Percentiles rank a stretch among this genome's conserved stretches.
These are phyloP conservation scores for Cremastinae sp. DNA, from an alignment of 2,888 invertebrate genomes.

Conservation along the genomic window DNA sequence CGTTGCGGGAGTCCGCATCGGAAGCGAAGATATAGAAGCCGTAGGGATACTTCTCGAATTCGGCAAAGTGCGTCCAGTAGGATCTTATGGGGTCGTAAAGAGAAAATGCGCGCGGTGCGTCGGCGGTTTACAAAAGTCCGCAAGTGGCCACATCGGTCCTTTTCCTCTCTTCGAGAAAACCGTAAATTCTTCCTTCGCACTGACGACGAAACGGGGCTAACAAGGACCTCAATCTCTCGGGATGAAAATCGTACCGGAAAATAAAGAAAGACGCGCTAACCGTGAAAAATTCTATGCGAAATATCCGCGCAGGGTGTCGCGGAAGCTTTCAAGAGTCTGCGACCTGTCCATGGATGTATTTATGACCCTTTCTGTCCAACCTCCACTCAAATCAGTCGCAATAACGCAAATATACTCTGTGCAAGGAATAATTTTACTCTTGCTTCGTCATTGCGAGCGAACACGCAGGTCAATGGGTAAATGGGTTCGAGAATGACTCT, in stretches of 20 bases:
- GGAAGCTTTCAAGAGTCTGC: constrained; percentile 17
- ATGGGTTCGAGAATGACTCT: constrained; percentile 7
- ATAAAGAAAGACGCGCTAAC: neutral
- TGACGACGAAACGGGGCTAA: neutral
- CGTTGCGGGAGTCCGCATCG: constrained; percentile 59
- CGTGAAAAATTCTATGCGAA: constrained; percentile 1
- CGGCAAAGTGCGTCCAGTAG: no score
- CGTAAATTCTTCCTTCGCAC: neutral
- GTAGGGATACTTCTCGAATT: constrained; percentile 12
- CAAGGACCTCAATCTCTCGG: neutral
- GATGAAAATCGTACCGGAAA: no score
- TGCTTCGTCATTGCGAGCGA: no score
- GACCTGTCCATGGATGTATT: constrained; percentile 36
- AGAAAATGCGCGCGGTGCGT: constrained; percentile 33
- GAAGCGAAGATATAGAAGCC: constrained; percentile 11
- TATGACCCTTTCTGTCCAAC: constrained; percentile 46
- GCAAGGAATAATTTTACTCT: no score
- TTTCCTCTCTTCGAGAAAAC: no score
- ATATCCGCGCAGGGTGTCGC: neutral
- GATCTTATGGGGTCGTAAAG: constrained; percentile 2
- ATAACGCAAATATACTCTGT: constrained; percentile 32
- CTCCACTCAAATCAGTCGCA: constrained; percentile 28
- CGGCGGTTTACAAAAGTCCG: constrained; percentile 60
- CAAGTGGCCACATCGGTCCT: constrained; percentile 65
- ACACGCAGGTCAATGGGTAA: constrained; percentile 41